A percentile compares a stretch with the other conserved stretches of the same genome.
These are phyloP conservation scores for Ictalurus furcatus DNA, from an alignment of 2,113 vertebrate species.

Conservation along the genomic window DNA sequence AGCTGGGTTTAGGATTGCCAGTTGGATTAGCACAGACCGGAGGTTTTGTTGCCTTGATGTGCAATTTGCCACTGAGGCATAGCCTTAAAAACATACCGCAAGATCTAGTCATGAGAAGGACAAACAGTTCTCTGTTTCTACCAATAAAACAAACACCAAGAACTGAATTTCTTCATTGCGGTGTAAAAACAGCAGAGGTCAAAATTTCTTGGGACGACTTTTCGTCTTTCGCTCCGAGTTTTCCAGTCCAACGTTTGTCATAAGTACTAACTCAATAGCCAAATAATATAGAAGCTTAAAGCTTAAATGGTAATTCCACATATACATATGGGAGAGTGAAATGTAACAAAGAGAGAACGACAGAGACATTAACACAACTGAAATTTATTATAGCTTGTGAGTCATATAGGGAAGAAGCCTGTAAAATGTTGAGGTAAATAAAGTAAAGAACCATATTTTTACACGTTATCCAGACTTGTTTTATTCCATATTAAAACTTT, in stretches of 20 bases:
- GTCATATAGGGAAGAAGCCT: constrained; percentile 41
- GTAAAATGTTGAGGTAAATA: constrained; percentile 58
- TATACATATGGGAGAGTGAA: neutral
- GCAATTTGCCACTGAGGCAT: constrained; percentile 57
- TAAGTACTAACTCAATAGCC: neutral
- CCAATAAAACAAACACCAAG: constrained; percentile 54
- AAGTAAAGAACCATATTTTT: constrained; percentile 56
- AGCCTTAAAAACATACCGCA: constrained; percentile 60
- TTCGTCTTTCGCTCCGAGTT: constrained; percentile 13
- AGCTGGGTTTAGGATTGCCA: constrained; percentile 64
- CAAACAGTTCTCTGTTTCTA: constrained; percentile 47
- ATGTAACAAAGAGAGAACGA: neutral
- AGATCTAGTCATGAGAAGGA: constrained; percentile 60
- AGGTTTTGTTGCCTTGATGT: constrained; percentile 59
- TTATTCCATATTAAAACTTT: constrained; percentile 60
- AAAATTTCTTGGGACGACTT: constrained; percentile 14
- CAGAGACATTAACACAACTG: constrained; percentile 2
- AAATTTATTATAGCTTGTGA: constrained; percentile 33
- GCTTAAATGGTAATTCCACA: constrained; percentile 1
- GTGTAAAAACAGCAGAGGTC: constrained; percentile 30
- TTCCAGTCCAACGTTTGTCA: constrained; percentile 21
- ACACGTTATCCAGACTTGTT: constrained; percentile 50
- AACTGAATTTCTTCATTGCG: constrained; percentile 35
- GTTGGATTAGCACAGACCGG: constrained; percentile 65
- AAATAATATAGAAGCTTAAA: neutral